Base-by-base conservation (phyloP, 2,888 invertebrate species). In the Julus scandinavius region DNA sequence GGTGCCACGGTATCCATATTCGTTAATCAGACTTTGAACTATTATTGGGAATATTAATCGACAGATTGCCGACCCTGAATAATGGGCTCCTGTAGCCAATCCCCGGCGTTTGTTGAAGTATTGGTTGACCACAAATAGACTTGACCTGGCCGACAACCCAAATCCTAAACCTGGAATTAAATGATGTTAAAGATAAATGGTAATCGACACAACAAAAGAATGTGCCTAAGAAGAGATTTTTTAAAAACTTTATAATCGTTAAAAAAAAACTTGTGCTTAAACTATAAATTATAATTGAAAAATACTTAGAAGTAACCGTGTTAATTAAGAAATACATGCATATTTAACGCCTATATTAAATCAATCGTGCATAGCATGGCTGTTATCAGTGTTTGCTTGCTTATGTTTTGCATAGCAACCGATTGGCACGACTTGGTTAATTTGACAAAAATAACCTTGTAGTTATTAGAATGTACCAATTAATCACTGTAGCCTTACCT, bases 101-200 rank as follows among this genome's bases (percentile, higher is more conserved):
- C 97, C 97, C 84, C 97, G 93, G 13, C 95, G 93, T 85, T 95
- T 94, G 83, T 96, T 95, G 92, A 97, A 97, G 93, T 97, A 97
- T 89, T 96, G 96, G 87, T 96, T 96, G 90, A 97, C 97, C 90
- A 97, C 96, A 93, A 97, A 97, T 58, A 97, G 96, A 0, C 97
- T 97, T 2, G 97, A 96, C 0, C 97, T 97, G 93, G 97, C 97
- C 0, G 96, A 95, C 9, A 97, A 93, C 0, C 97, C 97, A 0
- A 97, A 96, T 11, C 97, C 97, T 58, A 95, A 94, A 89, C 97
- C 97, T 95, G 92, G 96, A 91, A 96, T 93, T 5, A 41, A 58
- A 87, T 40, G 0, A 11, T 15, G 38, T 11, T 45, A 45, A 5
- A 45, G 0, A 29, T 29, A 29, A 29, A 29, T 29, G 29, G 29